Percentiles rank a stretch among this genome's conserved stretches.
Evolutionary conservation across 2,888 invertebrate genomes (phyloP).

Genomic region (Odiellus spinosus): DNA sequence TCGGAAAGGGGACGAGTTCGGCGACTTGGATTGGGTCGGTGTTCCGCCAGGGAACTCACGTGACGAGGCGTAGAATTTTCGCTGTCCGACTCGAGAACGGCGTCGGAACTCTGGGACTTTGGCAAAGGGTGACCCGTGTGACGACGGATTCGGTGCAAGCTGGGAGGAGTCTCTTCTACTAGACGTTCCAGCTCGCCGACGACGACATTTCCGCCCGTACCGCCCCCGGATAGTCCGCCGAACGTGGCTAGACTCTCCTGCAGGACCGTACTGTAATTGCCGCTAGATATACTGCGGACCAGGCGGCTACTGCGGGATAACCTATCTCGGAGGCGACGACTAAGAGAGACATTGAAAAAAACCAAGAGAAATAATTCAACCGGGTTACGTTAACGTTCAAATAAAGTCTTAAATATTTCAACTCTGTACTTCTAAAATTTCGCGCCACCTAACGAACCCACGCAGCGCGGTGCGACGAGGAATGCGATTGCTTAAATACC

Average conservation of each 20-base stretch:
- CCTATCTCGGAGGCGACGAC: conserved; percentile 7
- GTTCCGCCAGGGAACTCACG: neutral
- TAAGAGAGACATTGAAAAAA: no score
- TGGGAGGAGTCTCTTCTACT: conserved; percentile 16
- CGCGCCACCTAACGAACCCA: no score
- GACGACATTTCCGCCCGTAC: conserved; percentile 5
- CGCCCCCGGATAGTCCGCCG: no score
- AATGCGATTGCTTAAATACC: no score
- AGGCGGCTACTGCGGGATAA: conserved; percentile 17
- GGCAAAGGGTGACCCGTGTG: conserved; percentile 9
- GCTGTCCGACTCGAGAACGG: conserved; percentile 20
- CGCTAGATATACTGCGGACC: conserved; percentile 20
- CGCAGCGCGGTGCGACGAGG: no score
- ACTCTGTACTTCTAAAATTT: no score
- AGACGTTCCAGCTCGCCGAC: conserved; percentile 19
- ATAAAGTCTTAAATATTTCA: no score
- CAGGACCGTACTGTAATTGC: conserved; percentile 20
- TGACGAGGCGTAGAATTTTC: conserved; percentile 18
- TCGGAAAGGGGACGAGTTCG: no score
- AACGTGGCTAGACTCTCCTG: conserved; percentile 5
- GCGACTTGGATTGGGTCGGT: no score
- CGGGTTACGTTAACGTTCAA: no score
- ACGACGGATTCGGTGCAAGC: conserved; percentile 11
- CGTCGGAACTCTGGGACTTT: conserved; percentile 20
- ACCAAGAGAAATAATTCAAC: no score